Base-by-base conservation (phyloP, 2,888 invertebrate genomes). In the Thymelicus lineola region DNA sequence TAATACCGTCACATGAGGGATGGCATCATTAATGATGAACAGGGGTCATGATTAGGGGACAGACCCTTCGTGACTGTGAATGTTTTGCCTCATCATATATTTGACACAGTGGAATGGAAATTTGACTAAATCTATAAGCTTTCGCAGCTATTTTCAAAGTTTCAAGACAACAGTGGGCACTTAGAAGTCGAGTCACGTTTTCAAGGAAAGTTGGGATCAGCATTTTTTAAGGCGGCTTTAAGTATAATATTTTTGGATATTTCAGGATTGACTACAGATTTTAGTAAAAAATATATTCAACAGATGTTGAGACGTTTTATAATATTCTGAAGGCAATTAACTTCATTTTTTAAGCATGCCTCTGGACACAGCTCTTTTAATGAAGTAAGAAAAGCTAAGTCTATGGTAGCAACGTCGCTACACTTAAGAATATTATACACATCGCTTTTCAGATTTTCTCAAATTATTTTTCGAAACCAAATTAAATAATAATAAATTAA, bases 61-160 rank as follows among this genome's bases (percentile, higher is more conserved):
- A 77, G 78, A 85, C 90, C 89, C 92, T 92, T 75, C 91, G 91
- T 93, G 91, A 85, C 91, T 89, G 73, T 84, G 91, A 91, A 92
- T 91, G 88, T 86, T 87, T 88, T 90, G 86, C 74, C 81, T 75
- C 83, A 81, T 85, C 80, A 73, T 79, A 80, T 75, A 78, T 83
- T 80, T 78, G 80, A 81, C 78, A 75, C 73, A 72, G 73, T 77
- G 75, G 75, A 77, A 74, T 70, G 72, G 70, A 75, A 79, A 78
- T 78, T 79, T 78, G 73, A 76, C 80, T 82, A 83, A 85, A 83
- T 82, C 80, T 82, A 82, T 82, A 84, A 82, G 82, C 82, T 83
- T 82, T 81, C 71, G 75, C 76, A 79, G 79, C 77, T 80, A 82
- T 82, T 81, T 80, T 70, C 70, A 74, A 81, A 80, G 77, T 83